phyloP scores from a whole-genome alignment of 2,113 vertebrate species.

The Bubo bubo region DNA sequence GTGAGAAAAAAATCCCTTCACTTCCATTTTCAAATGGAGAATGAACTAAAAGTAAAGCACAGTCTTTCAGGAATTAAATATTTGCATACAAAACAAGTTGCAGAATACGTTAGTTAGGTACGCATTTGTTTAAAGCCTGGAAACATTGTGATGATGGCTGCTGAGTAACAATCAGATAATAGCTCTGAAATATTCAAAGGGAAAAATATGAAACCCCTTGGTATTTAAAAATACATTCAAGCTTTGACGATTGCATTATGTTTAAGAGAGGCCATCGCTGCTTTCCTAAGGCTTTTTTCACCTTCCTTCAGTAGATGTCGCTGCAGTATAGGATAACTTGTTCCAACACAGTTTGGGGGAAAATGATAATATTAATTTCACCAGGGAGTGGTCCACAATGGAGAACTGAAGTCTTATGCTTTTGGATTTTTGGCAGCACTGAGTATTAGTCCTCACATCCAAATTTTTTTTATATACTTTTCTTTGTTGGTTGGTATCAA shows the following conservation, averaged over 20 bases:
- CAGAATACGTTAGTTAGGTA: not conserved
- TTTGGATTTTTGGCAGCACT: not conserved
- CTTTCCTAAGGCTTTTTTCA: not conserved
- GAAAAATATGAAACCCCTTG: not conserved
- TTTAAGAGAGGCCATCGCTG: not conserved
- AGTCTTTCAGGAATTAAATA: not conserved
- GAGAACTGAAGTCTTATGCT: not conserved
- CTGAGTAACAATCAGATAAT: not conserved
- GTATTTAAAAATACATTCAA: not conserved
- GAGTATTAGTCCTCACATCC: not conserved
- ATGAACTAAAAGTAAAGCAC: not conserved
- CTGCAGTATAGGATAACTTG: slow-evolving; percentile 44
- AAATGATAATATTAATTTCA: not conserved
- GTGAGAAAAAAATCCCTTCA: not conserved
- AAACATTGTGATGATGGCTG: not conserved
- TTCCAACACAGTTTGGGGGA: not conserved
- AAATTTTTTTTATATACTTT: not conserved
- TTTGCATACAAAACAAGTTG: not conserved
- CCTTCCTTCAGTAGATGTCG: slow-evolving; percentile 73
- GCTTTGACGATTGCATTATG: not conserved
- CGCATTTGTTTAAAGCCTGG: not conserved
- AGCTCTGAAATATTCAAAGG: not conserved
- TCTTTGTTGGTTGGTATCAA: not conserved
- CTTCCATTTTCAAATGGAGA: not conserved
- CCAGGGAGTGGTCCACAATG: slow-evolving; percentile 1